Base-by-base conservation (phyloP, 1,140 invertebrate genomes). In the Vanessa atalanta region DNA sequence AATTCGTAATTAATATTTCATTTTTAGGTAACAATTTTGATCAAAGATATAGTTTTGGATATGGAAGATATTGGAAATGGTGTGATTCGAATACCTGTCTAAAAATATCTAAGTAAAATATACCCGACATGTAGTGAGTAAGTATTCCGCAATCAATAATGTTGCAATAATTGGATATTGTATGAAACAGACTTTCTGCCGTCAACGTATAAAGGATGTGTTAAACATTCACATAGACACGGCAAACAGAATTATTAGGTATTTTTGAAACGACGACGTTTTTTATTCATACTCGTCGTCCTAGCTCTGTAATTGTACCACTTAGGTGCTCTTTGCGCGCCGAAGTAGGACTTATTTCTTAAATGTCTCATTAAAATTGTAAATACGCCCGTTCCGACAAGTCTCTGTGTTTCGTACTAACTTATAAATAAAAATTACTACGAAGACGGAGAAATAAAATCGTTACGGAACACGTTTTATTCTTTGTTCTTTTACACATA, bases 301-400 rank as follows among this genome's bases (percentile, higher is more conserved):
- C 51, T 66, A 60, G 20, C 15, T 23, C 31, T 74, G 72, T 74
- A 69, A 65, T 55, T 69, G 66, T 69, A 69, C 60, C 72, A 69
- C 72, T 74, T 65, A 74, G 16, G 66, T 69, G 67, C 26, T 15
- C 60, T 74, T 69, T 69, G 47, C 72, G 31, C 50, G 65, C 50
- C 26, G 63, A 69, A 64, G 47, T 71, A 47, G 31, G 16, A 37
- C 43, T 48, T 67, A 69, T 74, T 64, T 69, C 65, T 68, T 53
- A 64, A 69, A 73, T 66, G 64, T 53, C 72, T 69, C 50, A 74
- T 74, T 69, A 74, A 74, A 69, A 20, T 47, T 72, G 64, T 60
- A 72, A 13, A 16, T 26, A 50, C 37, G 16, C 15, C 65, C 66
- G 55, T 61, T 66, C 53, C 16, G 20, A 3, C 57, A 63, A 48